A percentile compares a stretch with the other conserved stretches of the same genome.
Evolutionary conservation across 2,888 invertebrate genomes (phyloP).

Genomic region (Nomada goodeniana): DNA sequence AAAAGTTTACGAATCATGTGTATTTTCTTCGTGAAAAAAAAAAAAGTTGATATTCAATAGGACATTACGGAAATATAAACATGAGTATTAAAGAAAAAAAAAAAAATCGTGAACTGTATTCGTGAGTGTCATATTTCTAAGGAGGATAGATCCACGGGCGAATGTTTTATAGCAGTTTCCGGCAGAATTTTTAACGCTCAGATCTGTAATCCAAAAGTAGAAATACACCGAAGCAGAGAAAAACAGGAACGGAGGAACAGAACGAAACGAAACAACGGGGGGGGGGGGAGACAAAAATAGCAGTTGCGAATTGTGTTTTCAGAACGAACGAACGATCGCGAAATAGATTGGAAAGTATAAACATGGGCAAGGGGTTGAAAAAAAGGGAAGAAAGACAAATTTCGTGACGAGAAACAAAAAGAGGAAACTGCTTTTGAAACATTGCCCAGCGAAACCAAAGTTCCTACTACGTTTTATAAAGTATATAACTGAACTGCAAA

Average conservation of each 20-base stretch:
- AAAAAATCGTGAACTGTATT: conserved; percentile 82
- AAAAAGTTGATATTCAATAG: conserved; percentile 75
- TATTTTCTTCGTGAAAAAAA: conserved; percentile 82
- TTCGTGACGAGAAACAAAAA: conserved; percentile 48
- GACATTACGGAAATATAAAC: conserved; percentile 79
- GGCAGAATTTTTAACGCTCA: conserved; percentile 72
- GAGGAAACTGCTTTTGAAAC: conserved; percentile 83
- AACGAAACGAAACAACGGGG: background rate
- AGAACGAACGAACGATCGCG: background rate
- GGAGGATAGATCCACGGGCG: conserved; percentile 84
- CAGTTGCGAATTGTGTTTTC: background rate
- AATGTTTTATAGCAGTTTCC: conserved; percentile 84
- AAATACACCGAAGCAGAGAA: conserved; percentile 34
- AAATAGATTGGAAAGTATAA: background rate
- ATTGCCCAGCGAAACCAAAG: conserved; percentile 87
- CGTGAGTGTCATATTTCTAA: conserved; percentile 84
- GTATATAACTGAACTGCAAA: conserved; percentile 82
- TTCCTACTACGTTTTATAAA: conserved; percentile 86
- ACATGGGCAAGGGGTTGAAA: background rate
- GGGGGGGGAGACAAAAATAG: background rate
- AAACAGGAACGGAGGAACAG: background rate
- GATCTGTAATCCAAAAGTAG: conserved; percentile 11
- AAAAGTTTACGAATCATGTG: conserved; percentile 81
- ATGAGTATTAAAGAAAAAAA: conserved; percentile 75
- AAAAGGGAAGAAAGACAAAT: background rate